Evolutionary conservation across 2,113 vertebrate genomes (phyloP).

Genomic region (Coturnix japonica): DNA sequence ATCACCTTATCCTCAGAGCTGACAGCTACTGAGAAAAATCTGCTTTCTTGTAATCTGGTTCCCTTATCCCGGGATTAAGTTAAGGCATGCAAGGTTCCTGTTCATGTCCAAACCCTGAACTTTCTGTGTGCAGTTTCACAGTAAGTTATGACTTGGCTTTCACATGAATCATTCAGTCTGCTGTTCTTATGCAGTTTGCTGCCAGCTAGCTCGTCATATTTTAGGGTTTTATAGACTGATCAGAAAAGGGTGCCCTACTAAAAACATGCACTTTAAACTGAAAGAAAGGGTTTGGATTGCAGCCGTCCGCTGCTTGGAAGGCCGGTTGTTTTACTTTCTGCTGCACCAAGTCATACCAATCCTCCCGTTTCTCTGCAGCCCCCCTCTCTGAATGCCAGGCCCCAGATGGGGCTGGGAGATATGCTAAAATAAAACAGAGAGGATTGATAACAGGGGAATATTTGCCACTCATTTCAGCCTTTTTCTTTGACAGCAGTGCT

Average conservation of each 20-base stretch:
- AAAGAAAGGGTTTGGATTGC: background rate
- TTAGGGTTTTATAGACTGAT: background rate
- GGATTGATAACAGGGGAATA: background rate
- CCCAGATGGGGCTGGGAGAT: background rate
- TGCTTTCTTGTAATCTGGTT: background rate
- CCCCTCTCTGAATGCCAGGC: background rate
- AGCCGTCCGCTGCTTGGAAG: background rate
- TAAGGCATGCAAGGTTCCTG: background rate
- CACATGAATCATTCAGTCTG: background rate
- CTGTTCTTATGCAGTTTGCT: background rate
- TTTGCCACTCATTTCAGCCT: background rate
- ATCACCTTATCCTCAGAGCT: background rate
- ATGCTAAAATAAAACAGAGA: background rate
- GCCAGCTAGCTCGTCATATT: background rate
- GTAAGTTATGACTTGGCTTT: background rate
- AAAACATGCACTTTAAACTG: background rate
- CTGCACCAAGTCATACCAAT: constrained; percentile 3
- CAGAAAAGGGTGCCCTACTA: background rate
- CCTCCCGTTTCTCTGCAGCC: background rate
- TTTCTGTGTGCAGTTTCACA: background rate
- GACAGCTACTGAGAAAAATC: background rate
- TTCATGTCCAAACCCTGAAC: background rate
- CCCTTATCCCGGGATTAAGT: background rate
- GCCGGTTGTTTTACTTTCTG: constrained; percentile 8
- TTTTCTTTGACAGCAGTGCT: background rate